Conservation (phyloP, 2,113 vertebrate species). For the Paramormyrops kingsleyae region DNA sequence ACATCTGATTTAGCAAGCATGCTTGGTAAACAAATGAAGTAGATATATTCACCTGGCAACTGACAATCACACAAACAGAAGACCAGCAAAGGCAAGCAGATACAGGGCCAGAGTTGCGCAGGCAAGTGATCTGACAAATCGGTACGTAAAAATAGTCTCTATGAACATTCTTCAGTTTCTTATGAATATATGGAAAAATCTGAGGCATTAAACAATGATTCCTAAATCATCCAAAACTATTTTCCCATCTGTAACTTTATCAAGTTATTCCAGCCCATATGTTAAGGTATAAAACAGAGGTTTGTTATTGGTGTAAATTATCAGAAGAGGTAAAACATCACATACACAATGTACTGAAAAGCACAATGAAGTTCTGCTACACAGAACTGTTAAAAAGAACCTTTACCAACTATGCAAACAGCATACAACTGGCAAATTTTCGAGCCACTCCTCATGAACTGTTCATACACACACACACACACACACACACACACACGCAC, state of each 20-base stretch:
- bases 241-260: background rate
- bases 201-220: background rate
- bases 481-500: too few relatives aligned
- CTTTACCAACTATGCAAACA: background rate
- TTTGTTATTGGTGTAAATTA: background rate
- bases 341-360: background rate
- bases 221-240: background rate
- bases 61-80: background rate
- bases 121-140: constrained; percentile 19
- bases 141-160: background rate
- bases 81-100: background rate
- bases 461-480: too few relatives aligned
- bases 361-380: background rate
- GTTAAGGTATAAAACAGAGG: background rate
- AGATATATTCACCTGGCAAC: background rate
- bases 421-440: background rate
- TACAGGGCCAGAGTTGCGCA: constrained; percentile 16
- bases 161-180: background rate
- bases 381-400: background rate
- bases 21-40: background rate
- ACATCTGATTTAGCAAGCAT: background rate
- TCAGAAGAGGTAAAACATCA: background rate
- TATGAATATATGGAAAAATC: constrained; percentile 10
- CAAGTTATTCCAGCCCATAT: background rate
- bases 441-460: too few relatives aligned